Evolutionary conservation across 2,888 invertebrate species (phyloP), one percentile per base, ranked within the genome.

Genomic region (Sepioteuthis lessoniana): DNA sequence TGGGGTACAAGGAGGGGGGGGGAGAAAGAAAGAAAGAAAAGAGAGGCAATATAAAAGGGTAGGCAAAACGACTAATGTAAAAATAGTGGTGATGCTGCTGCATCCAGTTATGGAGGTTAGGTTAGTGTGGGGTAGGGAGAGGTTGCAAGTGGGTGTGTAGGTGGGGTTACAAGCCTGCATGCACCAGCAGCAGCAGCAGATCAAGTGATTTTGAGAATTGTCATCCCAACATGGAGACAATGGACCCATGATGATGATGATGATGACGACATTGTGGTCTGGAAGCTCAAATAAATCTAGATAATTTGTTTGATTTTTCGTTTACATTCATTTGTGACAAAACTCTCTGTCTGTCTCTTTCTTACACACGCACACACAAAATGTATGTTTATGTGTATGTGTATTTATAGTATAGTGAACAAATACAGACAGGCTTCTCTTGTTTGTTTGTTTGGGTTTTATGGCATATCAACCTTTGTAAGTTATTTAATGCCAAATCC

Each of bases 81-180:
- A 76, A 76, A 76, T 76, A n/a, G 76, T 76, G 76, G 76, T 76
- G 76, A n/a, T 76, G 76, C 76, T 76, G n/a, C 76, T 76, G 76
- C 76, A 76, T n/a, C 76, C 76, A 76, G 76, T 76, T 35, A 16
- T 76, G 76, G 10, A 10, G 76, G 76, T 13, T n/a, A n/a, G 16
- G 76, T 76, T 76, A 19, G n/a, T 10, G n/a, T 76, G 76, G n/a
- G 76, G n/a, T 76, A 25, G 31, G 60, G 60, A 21, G n/a, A n/a
- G n/a, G n/a, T n/a, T 16, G 76, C 76, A 76, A 76, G 13, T 42
- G 42, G 50, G 46, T 47, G 46, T 4, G 46, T 47, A 16, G 1
- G 46, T 47, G 50, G 50, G 25, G 50, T n/a, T 13, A 1, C 3
- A 13, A n/a, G 19, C 76, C n/a, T 76, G 76, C 76, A n/a, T n/a